Evolutionary conservation across 2,888 invertebrate species (phyloP).

Genomic region (Ariolimax columbianus): DNA sequence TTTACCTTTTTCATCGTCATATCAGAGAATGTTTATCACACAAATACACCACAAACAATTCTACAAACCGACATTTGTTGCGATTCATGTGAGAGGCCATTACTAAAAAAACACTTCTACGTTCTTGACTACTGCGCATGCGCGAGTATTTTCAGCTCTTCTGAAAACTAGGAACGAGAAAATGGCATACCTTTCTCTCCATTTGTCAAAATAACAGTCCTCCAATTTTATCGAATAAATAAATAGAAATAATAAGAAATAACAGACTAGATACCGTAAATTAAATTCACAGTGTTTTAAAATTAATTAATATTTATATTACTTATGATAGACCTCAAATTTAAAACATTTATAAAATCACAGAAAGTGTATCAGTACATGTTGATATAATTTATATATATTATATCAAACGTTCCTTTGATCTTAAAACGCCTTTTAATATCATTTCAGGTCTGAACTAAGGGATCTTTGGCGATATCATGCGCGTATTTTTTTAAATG

Average conservation of each 20-base stretch:
- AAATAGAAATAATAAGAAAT: background rate
- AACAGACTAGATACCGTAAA: too few relatives aligned
- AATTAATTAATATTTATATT: too few relatives aligned
- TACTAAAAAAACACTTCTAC: conserved; percentile 20
- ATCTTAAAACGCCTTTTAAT: too few relatives aligned
- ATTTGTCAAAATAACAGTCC: background rate
- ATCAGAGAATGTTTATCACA: conserved; percentile 35
- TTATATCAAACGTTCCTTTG: too few relatives aligned
- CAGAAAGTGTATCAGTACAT: too few relatives aligned
- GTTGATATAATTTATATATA: too few relatives aligned
- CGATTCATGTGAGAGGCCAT: background rate
- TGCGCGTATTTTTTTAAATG: too few relatives aligned
- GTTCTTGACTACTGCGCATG: conserved; percentile 47
- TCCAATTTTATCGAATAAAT: background rate
- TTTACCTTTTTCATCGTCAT: conserved; percentile 70
- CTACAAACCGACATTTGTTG: conserved; percentile 8
- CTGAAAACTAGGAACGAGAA: conserved; percentile 28
- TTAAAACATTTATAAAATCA: too few relatives aligned
- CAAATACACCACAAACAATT: conserved; percentile 40
- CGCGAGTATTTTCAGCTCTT: conserved; percentile 19
- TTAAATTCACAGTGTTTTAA: too few relatives aligned
- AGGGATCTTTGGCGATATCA: too few relatives aligned
- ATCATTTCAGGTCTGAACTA: too few relatives aligned
- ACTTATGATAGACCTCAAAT: too few relatives aligned
- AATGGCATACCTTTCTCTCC: conserved; percentile 24